Conservation (phyloP, 2,113 vertebrate species). For the Abramis brama region DNA sequence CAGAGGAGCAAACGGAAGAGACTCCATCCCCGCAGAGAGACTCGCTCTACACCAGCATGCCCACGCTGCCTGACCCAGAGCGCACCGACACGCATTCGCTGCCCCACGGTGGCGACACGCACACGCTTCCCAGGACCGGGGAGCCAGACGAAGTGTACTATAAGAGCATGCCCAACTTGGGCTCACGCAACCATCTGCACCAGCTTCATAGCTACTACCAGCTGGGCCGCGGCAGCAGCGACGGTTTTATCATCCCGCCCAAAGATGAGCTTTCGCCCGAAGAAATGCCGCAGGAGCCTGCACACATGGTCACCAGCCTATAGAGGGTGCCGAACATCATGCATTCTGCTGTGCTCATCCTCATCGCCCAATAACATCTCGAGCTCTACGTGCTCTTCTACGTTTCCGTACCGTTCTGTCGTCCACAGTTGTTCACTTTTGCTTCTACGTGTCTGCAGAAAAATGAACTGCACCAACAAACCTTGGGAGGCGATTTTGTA, state of each 20-base stretch:
- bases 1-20: slow-evolving; percentile 90
- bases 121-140: slow-evolving; percentile 69
- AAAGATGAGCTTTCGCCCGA: slow-evolving; percentile 87
- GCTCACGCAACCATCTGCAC: slow-evolving; percentile 90
- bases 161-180: slow-evolving; percentile 99
- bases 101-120: slow-evolving; percentile 46
- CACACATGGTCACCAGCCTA: slow-evolving; percentile 97
- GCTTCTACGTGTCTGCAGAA: slow-evolving; percentile 67
- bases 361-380: slow-evolving; percentile 44
- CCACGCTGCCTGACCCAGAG: slow-evolving; percentile 81
- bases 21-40: slow-evolving; percentile 88
- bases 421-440: slow-evolving; percentile 85
- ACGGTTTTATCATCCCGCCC: slow-evolving; percentile 91
- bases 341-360: slow-evolving; percentile 58
- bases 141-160: slow-evolving; percentile 90
- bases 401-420: slow-evolving; percentile 79
- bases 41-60: slow-evolving; percentile 97
- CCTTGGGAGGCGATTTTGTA: slow-evolving; percentile 33
- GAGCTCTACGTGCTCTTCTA: slow-evolving; percentile 49
- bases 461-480: background rate
- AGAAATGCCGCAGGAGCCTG: slow-evolving; percentile 82
- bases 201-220: slow-evolving; percentile 97
- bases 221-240: slow-evolving; percentile 94
- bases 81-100: slow-evolving; percentile 70
- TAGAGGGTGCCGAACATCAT: slow-evolving; percentile 74